phyloP scores from a whole-genome alignment of 1,140 invertebrate species.

The Hycleus phaleratus region DNA sequence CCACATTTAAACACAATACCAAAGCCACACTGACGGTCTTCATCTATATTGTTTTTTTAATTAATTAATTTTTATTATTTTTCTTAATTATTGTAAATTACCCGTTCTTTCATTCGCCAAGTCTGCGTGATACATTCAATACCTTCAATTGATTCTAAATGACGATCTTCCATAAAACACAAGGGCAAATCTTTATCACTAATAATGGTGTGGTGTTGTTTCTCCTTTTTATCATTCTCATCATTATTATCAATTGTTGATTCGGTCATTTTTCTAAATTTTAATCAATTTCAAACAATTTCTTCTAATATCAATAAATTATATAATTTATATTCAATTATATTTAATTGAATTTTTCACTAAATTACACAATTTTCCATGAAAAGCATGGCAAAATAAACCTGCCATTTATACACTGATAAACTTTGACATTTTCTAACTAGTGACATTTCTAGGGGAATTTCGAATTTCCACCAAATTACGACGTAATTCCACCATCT shows the following conservation, averaged over 20 bases:
- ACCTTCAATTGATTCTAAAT: slow-evolving; percentile 68
- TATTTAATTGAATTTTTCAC: slow-evolving; percentile 3
- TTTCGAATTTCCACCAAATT: background rate
- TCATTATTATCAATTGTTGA: slow-evolving; percentile 5
- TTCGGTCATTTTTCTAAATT: slow-evolving; percentile 2
- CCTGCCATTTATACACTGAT: background rate
- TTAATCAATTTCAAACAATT: background rate
- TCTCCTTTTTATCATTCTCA: slow-evolving; percentile 3
- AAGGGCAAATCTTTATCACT: slow-evolving; percentile 56
- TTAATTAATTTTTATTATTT: background rate
- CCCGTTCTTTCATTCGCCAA: slow-evolving; percentile 89
- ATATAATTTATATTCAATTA: background rate
- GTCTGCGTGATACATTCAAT: slow-evolving; percentile 64
- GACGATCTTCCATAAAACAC: slow-evolving; percentile 61
- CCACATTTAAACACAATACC: slow-evolving; percentile 96
- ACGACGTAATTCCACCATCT: background rate
- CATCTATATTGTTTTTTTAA: slow-evolving; percentile 55
- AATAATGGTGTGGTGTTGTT: background rate
- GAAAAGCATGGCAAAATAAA: slow-evolving; percentile 11
- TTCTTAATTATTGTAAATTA: slow-evolving; percentile 37
- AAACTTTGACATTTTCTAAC: too few relatives aligned
- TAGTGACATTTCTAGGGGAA: background rate
- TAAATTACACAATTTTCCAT: slow-evolving; percentile 4
- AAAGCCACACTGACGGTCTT: slow-evolving; percentile 99
- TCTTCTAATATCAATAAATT: background rate